phyloP scores from a whole-genome alignment of 2,113 vertebrate genomes.

The Coptodon rendalli region DNA sequence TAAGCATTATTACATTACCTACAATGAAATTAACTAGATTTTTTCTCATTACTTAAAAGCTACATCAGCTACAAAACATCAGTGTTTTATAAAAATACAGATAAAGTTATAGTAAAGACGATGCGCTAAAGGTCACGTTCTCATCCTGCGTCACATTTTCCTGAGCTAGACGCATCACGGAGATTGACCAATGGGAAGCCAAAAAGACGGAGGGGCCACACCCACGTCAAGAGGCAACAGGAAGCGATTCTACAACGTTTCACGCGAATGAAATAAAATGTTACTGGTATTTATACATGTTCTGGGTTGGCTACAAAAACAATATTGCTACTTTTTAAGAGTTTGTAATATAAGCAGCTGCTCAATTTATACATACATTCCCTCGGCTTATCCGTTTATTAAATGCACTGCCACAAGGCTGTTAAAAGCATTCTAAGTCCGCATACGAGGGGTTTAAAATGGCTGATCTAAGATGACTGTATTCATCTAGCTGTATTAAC shows the following conservation, averaged over 20 bases:
- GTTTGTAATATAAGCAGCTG: rapidly evolving
- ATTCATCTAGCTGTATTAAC: not conserved
- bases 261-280: not conserved
- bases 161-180: slow-evolving; percentile 38
- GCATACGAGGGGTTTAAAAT: not conserved
- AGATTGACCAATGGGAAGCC: slow-evolving; percentile 32
- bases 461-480: not conserved
- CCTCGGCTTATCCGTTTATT: not conserved
- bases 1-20: not conserved
- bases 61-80: not conserved
- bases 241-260: slow-evolving; percentile 23
- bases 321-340: not conserved
- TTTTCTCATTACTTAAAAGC: not conserved
- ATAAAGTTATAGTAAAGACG: not conserved
- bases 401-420: not conserved
- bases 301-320: not conserved
- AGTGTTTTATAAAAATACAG: too few species aligned
- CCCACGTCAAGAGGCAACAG: slow-evolving; percentile 50
- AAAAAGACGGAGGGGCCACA: slow-evolving; percentile 10
- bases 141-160: slow-evolving; percentile 74
- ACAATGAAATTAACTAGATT: not conserved
- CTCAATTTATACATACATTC: not conserved
- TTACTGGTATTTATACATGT: rapidly evolving
- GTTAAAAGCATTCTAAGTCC: not conserved
- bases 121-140: slow-evolving; percentile 68